A percentile compares a stretch with the other conserved stretches of the same genome.
phyloP scores from a whole-genome alignment of 2,113 vertebrate species.

The Gymnorhina tibicen region DNA sequence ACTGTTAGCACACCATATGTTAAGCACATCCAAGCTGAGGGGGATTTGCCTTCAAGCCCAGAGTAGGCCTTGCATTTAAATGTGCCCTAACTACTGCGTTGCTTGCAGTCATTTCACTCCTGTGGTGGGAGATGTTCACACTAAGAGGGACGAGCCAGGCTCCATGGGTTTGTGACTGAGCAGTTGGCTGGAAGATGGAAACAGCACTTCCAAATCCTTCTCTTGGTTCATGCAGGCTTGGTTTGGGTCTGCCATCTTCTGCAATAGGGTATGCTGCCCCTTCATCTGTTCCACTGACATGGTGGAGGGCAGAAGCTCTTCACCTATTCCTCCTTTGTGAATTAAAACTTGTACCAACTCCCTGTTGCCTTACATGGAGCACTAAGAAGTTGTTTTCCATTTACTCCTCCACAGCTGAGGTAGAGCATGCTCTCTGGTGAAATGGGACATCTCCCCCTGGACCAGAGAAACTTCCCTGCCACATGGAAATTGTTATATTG shows the following conservation, averaged over 20 bases:
- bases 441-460: neutral
- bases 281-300: neutral
- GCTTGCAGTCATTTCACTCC: neutral
- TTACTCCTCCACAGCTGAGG: neutral
- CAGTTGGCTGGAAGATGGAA: neutral
- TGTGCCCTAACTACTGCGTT: neutral
- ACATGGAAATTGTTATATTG: neutral
- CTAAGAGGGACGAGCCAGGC: fast-evolving
- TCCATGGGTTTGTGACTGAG: neutral
- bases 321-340: neutral
- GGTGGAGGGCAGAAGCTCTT: neutral
- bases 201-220: fast-evolving
- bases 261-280: neutral
- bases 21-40: neutral
- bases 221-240: neutral
- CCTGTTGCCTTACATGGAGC: neutral
- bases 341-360: neutral
- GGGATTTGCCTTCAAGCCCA: neutral
- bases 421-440: neutral
- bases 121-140: neutral
- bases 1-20: neutral
- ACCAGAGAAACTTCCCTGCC: neutral
- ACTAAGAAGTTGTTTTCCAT: neutral
- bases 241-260: neutral
- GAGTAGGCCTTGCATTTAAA: neutral